Evolutionary conservation across 2,113 vertebrate species (phyloP).

Genomic region (Campylomormyrus tamandua): DNA sequence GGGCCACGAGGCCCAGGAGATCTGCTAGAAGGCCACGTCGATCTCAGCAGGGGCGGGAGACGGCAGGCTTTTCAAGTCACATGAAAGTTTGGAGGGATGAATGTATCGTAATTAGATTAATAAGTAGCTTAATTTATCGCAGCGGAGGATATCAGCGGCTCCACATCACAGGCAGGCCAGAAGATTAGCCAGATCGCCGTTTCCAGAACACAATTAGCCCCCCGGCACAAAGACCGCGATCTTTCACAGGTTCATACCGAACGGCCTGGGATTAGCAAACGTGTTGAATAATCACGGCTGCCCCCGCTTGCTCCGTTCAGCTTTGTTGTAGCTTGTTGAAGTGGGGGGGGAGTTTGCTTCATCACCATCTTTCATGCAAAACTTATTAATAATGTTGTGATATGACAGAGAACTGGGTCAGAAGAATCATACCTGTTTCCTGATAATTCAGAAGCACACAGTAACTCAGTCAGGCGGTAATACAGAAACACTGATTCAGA

Average conservation of each 20-base stretch:
- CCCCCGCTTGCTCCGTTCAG: slow-evolving; percentile 49
- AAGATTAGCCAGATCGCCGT: slow-evolving; percentile 87
- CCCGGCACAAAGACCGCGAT: slow-evolving; percentile 76
- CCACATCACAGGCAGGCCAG: slow-evolving; percentile 84
- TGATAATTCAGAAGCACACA: neutral
- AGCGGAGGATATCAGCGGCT: slow-evolving; percentile 96
- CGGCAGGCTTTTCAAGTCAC: slow-evolving; percentile 92
- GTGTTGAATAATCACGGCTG: slow-evolving; percentile 65
- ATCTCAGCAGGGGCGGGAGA: slow-evolving; percentile 67
- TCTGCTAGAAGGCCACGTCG: slow-evolving; percentile 62
- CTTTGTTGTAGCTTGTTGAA: slow-evolving; percentile 38
- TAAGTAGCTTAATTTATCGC: slow-evolving; percentile 99
- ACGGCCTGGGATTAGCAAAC: slow-evolving; percentile 68
- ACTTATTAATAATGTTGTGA: slow-evolving; percentile 47
- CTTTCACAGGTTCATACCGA: slow-evolving; percentile 72
- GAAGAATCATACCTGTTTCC: slow-evolving; percentile 20
- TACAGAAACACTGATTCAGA: neutral
- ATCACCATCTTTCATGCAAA: slow-evolving; percentile 36
- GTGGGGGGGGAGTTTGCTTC: slow-evolving; percentile 24
- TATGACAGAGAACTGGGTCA: slow-evolving; percentile 44
- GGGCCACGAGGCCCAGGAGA: slow-evolving; percentile 70
- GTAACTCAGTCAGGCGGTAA: neutral
- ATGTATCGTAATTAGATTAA: slow-evolving; percentile 99
- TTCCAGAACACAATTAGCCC: slow-evolving; percentile 95
- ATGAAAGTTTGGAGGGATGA: slow-evolving; percentile 96